Evolutionary conservation across 2,113 vertebrate genomes (phyloP).

Genomic region (Polyodon spathula): DNA sequence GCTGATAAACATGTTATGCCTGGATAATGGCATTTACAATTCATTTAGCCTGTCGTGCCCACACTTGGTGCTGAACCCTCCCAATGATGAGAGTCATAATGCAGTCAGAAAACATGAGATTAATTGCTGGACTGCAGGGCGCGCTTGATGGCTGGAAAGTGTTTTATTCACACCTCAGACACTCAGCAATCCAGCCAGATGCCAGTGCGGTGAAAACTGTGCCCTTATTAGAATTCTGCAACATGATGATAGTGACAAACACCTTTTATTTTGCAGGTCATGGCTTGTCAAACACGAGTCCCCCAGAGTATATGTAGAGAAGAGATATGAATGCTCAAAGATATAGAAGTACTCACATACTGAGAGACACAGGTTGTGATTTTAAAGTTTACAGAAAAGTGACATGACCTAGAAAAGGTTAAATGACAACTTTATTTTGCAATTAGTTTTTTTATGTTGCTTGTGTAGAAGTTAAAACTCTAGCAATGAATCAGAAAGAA

Average conservation of each 20-base stretch:
- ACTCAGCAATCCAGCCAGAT: background rate
- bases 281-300: background rate
- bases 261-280: background rate
- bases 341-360: no score
- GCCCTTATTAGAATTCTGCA: background rate
- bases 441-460: no score
- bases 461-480: no score
- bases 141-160: background rate
- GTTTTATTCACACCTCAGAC: constrained; percentile 1
- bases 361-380: no score
- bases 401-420: no score
- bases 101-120: background rate
- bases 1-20: background rate
- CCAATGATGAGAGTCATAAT: background rate
- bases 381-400: no score
- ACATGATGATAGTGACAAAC: background rate
- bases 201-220: background rate
- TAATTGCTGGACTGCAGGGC: background rate
- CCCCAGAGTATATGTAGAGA: no score
- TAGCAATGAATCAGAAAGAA: no score
- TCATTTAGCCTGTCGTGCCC: background rate
- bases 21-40: background rate
- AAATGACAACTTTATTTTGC: no score
- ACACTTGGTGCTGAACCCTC: background rate
- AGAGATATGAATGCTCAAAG: no score